These are phyloP conservation scores for Colius striatus DNA, from an alignment of 2,113 vertebrate species.

Conservation along the genomic window DNA sequence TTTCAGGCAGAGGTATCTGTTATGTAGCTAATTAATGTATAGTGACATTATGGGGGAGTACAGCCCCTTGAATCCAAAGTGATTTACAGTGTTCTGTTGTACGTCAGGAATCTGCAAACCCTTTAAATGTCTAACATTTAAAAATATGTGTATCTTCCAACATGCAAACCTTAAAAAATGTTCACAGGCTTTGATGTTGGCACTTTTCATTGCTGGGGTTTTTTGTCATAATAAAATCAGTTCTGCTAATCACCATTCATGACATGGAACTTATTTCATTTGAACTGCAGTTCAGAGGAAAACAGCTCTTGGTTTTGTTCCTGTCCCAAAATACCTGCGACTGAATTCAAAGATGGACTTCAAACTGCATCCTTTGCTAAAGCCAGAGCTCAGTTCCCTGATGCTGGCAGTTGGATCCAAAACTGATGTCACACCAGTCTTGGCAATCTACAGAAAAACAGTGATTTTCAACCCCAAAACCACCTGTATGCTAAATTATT, in stretches of 20 bases:
- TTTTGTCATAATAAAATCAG: background rate
- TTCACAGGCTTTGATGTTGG: constrained; percentile 7
- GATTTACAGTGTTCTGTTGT: background rate
- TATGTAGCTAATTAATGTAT: background rate
- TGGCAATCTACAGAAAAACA: constrained; percentile 14
- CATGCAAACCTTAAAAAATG: background rate
- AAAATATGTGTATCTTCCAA: background rate
- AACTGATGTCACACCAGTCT: background rate
- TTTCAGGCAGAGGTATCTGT: background rate
- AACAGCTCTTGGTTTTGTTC: background rate
- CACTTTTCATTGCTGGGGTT: background rate
- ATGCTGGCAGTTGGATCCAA: background rate
- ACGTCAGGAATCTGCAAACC: background rate
- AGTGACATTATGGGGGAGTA: background rate
- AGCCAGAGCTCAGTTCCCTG: background rate
- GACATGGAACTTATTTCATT: background rate
- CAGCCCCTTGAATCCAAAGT: background rate
- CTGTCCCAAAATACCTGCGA: background rate
- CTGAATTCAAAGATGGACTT: background rate
- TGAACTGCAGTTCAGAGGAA: constrained; percentile 19
- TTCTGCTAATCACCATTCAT: constrained; percentile 22
- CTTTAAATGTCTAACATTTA: constrained; percentile 35
- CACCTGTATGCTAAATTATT: constrained; percentile 56
- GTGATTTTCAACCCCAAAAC: constrained; percentile 4
- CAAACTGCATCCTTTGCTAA: background rate